Conservation (phyloP, 2,888 invertebrate genomes). For the Pheosia gnoma region DNA sequence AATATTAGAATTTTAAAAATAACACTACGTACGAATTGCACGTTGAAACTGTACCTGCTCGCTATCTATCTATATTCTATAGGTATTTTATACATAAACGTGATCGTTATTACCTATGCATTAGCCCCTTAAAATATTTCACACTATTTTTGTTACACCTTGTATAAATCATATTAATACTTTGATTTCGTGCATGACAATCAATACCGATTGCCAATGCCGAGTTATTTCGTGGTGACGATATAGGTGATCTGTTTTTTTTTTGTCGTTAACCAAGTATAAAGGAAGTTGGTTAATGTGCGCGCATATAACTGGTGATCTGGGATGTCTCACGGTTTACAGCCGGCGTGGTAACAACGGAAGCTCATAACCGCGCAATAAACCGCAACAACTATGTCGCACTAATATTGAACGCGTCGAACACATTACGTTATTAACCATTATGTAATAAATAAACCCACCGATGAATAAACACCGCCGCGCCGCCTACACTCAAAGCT, state of each 20-base stretch:
- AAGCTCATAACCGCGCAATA: constrained; percentile 53
- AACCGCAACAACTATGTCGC: constrained; percentile 42
- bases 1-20: too few species aligned
- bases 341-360: constrained; percentile 44
- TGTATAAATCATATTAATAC: too few species aligned
- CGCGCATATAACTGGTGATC: constrained; percentile 13
- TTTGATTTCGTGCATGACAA: background rate
- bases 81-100: too few species aligned
- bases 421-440: constrained; percentile 11
- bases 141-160: background rate
- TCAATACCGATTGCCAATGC: background rate
- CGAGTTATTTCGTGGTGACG: background rate
- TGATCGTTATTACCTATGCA: too few species aligned
- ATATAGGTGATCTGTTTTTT: constrained; percentile 1
- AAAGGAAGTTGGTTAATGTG: constrained; percentile 23
- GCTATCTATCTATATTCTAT: too few species aligned
- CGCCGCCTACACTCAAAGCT: background rate
- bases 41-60: too few species aligned
- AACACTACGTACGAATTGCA: too few species aligned
- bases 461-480: background rate
- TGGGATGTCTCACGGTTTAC: constrained; percentile 23
- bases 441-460: constrained; percentile 12
- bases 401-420: constrained; percentile 22
- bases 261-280: background rate
- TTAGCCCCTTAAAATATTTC: too few species aligned